Conservation (phyloP, 2,888 invertebrate species). For the Habroteleia sp. region DNA sequence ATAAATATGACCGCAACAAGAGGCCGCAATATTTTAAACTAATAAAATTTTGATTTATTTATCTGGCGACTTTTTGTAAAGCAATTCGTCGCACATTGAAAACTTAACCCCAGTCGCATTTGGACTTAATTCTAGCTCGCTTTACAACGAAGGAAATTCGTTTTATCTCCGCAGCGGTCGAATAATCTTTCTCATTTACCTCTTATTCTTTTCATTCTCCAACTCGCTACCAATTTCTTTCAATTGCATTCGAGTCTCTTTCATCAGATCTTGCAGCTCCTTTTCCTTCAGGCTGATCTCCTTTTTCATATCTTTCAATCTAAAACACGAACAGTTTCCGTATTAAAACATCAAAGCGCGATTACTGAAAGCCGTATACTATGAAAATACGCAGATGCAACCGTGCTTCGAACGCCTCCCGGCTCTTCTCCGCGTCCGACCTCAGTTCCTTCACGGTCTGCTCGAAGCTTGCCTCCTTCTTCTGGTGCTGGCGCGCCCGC, state of each 20-base stretch:
- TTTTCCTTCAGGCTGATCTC: slow-evolving; percentile 18
- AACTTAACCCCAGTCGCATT: too few relatives aligned
- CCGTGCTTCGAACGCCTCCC: slow-evolving; percentile 21
- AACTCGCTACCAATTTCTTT: background rate
- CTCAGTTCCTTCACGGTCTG: slow-evolving; percentile 32
- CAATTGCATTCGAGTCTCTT: slow-evolving; percentile 5
- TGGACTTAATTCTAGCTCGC: too few relatives aligned
- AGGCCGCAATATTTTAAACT: too few relatives aligned
- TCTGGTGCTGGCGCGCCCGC: slow-evolving; percentile 9
- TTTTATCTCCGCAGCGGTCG: too few relatives aligned
- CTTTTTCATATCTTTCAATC: slow-evolving; percentile 33
- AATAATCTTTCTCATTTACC: slow-evolving; percentile 6
- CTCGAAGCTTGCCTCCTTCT: slow-evolving; percentile 23
- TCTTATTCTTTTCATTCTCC: slow-evolving; percentile 11
- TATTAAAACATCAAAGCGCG: background rate
- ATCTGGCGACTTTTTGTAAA: too few relatives aligned
- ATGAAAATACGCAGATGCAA: slow-evolving; percentile 1
- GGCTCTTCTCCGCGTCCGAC: background rate
- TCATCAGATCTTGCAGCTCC: slow-evolving; percentile 9
- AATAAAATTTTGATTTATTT: too few relatives aligned
- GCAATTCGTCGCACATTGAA: too few relatives aligned
- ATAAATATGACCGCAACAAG: too few relatives aligned
- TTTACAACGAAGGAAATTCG: too few relatives aligned
- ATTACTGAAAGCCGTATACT: background rate
- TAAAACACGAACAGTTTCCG: slow-evolving; percentile 1